Evolutionary conservation across 2,113 vertebrate species (phyloP).

Genomic region (Vulpes vulpes): DNA sequence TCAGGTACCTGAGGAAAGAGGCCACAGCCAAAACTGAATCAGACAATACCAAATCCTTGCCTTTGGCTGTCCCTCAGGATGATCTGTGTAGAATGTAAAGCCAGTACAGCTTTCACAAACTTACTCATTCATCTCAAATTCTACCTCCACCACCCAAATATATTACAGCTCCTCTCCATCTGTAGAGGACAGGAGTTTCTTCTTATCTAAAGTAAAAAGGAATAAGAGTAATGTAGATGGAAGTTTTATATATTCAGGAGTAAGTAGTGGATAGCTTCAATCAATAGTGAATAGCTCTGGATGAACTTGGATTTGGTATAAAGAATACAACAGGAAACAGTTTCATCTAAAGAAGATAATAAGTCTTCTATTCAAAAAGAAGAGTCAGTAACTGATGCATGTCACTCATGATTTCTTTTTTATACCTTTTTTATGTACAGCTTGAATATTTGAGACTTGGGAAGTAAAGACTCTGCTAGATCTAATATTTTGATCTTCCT

Average conservation of each 20-base stretch:
- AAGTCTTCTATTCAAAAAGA: not conserved
- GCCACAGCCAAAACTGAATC: too few relatives aligned
- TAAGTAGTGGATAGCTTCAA: not conserved
- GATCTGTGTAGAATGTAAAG: not conserved
- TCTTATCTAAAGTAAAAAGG: constrained; percentile 16
- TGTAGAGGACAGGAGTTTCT: not conserved
- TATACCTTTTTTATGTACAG: not conserved
- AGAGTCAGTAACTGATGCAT: not conserved
- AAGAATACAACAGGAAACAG: not conserved
- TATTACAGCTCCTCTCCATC: not conserved
- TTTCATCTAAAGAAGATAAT: not conserved
- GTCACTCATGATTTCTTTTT: not conserved
- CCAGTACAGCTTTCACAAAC: not conserved
- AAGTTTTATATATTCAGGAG: not conserved
- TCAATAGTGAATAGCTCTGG: not conserved
- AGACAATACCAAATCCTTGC: not conserved
- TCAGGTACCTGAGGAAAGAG: not conserved
- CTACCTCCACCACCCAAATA: not conserved
- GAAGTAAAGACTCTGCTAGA: not conserved
- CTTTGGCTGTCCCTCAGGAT: not conserved
- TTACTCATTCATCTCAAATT: not conserved
- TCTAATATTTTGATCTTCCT: constrained; percentile 30
- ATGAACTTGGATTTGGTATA: not conserved
- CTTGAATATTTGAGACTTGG: not conserved
- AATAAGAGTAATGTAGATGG: not conserved